Evolutionary conservation across 2,888 invertebrate species (phyloP).

Genomic region (Hirudinaria manillensis): DNA sequence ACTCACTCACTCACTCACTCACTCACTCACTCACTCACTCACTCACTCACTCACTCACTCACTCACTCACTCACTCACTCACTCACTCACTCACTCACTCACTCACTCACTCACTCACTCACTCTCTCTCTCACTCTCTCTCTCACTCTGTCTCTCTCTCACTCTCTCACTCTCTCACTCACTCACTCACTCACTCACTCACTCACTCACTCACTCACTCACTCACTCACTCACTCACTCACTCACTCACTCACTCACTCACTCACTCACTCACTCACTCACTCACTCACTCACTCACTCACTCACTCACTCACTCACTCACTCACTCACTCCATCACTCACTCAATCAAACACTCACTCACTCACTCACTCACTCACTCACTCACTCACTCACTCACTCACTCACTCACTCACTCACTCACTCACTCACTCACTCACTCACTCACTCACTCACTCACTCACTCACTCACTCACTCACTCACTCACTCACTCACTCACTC

Average conservation of each 20-base stretch:
- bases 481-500: slow-evolving; percentile 1
- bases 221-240: neutral
- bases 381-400: slow-evolving; percentile 18
- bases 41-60: neutral
- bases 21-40: neutral
- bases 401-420: slow-evolving; percentile 7
- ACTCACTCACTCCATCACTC: neutral
- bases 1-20: slow-evolving; percentile 7
- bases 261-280: slow-evolving; percentile 18
- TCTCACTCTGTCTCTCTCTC: neutral
- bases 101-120: slow-evolving; percentile 11
- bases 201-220: neutral
- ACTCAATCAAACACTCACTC: neutral
- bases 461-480: neutral
- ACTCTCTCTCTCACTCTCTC: neutral
- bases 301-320: slow-evolving; percentile 7
- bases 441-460: neutral
- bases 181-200: neutral
- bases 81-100: slow-evolving; percentile 14
- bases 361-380: neutral
- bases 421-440: slow-evolving; percentile 12
- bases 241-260: slow-evolving; percentile 19
- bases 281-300: slow-evolving; percentile 14
- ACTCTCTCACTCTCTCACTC: neutral
- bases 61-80: slow-evolving; percentile 6